A percentile compares a stretch with the other conserved stretches of the same genome.
Conservation (phyloP, 2,888 invertebrate genomes). For the Netelia melanura region DNA sequence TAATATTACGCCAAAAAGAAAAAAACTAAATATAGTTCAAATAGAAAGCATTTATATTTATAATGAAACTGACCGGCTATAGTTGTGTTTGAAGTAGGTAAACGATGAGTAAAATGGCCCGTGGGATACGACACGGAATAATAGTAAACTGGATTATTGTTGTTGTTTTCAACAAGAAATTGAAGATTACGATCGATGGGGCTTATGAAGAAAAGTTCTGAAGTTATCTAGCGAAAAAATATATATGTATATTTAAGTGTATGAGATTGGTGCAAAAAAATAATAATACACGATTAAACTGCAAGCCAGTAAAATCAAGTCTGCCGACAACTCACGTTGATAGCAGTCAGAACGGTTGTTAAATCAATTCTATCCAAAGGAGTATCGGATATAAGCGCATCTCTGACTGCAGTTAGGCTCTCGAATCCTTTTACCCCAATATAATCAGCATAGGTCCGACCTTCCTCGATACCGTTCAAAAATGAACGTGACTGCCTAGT, state of each 20-base stretch:
- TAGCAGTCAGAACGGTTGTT: not conserved
- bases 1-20: too few relatives aligned
- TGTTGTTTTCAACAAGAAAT: slow-evolving; percentile 53
- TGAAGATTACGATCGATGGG: slow-evolving; percentile 72
- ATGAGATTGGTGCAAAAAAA: not conserved
- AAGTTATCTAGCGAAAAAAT: slow-evolving; percentile 55
- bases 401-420: not conserved
- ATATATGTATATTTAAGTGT: not conserved
- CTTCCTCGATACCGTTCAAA: too few relatives aligned
- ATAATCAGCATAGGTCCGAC: too few relatives aligned
- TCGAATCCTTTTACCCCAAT: too few relatives aligned
- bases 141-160: slow-evolving; percentile 69
- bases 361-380: not conserved
- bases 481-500: too few relatives aligned
- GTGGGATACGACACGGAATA: slow-evolving; percentile 67
- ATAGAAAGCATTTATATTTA: not conserved
- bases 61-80: not conserved
- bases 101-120: slow-evolving; percentile 1
- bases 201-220: slow-evolving; percentile 61
- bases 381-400: not conserved
- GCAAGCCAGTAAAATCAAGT: not conserved
- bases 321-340: slow-evolving; percentile 1
- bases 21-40: too few relatives aligned
- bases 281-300: not conserved
- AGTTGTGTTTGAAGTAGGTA: not conserved